Conservation (phyloP, 2,888 invertebrate genomes). For the Dioctria linearis region DNA sequence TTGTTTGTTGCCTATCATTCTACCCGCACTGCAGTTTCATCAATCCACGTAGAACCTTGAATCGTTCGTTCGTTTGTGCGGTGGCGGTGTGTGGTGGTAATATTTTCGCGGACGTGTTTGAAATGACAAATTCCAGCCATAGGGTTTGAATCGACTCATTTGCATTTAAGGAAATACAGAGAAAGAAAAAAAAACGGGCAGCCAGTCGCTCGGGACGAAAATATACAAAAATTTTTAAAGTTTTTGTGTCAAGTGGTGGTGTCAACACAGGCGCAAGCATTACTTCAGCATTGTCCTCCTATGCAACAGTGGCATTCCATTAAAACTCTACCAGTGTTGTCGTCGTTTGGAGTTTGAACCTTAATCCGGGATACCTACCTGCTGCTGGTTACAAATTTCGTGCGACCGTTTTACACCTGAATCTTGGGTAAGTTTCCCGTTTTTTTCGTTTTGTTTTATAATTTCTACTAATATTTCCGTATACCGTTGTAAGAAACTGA, state of each 20-base stretch:
- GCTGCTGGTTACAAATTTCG: conserved; percentile 5
- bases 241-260: neutral
- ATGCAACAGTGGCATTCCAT: neutral
- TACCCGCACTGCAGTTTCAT: neutral
- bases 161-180: conserved; percentile 28
- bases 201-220: neutral
- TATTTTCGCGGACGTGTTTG: conserved; percentile 8
- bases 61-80: neutral
- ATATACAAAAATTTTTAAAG: neutral
- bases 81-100: neutral
- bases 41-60: conserved; percentile 16
- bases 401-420: conserved; percentile 6
- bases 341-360: neutral
- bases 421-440: conserved; percentile 28
- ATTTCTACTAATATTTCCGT: neutral
- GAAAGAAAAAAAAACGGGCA: too few species aligned
- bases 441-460: too few species aligned
- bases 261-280: too few species aligned
- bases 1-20: neutral
- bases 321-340: conserved; percentile 7
- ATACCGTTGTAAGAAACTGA: neutral
- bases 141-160: conserved; percentile 19
- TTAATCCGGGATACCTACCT: neutral
- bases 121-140: conserved; percentile 22
- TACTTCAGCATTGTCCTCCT: neutral